These are phyloP conservation scores for Potorous gilbertii DNA, from an alignment of 2,797 vertebrate genomes.

Conservation along the genomic window DNA sequence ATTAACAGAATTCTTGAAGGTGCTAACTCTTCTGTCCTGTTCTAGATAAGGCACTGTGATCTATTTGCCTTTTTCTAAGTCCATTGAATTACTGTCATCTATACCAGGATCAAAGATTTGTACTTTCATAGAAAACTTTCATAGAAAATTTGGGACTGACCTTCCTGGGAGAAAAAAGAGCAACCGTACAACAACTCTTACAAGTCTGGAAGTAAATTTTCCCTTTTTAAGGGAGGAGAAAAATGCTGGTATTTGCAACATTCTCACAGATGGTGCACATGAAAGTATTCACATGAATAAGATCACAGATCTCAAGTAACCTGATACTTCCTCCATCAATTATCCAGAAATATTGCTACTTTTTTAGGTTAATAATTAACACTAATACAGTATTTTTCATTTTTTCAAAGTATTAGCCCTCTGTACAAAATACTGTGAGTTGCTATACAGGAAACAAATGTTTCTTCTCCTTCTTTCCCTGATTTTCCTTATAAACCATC, in stretches of 20 bases:
- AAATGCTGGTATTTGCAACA: background rate
- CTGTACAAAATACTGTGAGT: background rate
- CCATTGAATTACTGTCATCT: background rate
- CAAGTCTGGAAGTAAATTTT: background rate
- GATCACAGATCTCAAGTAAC: background rate
- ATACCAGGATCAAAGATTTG: background rate
- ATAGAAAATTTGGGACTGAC: conserved; percentile 11
- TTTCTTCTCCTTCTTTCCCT: background rate
- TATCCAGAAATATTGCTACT: background rate
- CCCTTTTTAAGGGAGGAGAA: background rate
- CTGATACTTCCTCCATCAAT: background rate
- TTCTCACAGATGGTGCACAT: background rate
- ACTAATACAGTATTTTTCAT: background rate
- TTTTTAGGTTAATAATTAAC: background rate
- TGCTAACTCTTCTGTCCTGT: background rate
- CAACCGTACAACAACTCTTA: background rate
- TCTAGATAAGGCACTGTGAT: background rate
- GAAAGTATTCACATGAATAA: background rate
- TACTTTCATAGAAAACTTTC: conserved; percentile 4
- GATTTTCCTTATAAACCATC: background rate
- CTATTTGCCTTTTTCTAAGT: background rate
- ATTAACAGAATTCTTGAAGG: background rate
- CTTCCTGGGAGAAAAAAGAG: background rate
- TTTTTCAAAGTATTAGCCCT: background rate
- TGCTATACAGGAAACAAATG: background rate